These are phyloP conservation scores for Diadumene lineata DNA, from an alignment of 92 coral and sea anemone species.

Conservation along the genomic window DNA sequence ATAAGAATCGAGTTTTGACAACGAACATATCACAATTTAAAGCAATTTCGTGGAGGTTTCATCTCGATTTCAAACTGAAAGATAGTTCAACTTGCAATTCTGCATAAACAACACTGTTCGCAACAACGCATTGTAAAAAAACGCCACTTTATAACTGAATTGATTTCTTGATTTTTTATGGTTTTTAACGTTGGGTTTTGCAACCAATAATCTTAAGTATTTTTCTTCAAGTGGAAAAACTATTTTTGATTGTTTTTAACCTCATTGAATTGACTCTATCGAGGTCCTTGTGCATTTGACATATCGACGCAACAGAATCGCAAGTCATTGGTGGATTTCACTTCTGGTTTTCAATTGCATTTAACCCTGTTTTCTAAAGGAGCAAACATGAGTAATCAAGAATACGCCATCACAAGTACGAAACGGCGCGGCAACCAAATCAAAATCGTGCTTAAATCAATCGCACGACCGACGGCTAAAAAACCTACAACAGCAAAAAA, in stretches of 20 bases:
- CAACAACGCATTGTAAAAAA: too few species aligned
- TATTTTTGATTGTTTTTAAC: conserved; percentile 8
- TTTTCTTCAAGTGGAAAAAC: neutral
- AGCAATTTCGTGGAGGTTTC: too few species aligned
- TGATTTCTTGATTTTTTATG: too few species aligned
- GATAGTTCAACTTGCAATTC: too few species aligned
- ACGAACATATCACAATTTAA: too few species aligned
- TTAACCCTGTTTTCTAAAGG: conserved; percentile 17
- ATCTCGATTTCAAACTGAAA: too few species aligned
- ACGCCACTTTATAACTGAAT: too few species aligned
- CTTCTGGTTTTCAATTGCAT: conserved; percentile 34
- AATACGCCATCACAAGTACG: conserved; percentile 12
- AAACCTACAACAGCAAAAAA: neutral
- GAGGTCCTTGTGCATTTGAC: conserved; percentile 22
- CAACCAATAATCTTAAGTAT: too few species aligned
- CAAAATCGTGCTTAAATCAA: conserved; percentile 40
- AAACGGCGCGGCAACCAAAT: conserved; percentile 45
- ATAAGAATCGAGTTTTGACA: too few species aligned
- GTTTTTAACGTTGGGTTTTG: too few species aligned
- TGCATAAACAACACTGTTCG: too few species aligned
- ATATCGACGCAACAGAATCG: conserved; percentile 12
- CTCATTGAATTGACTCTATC: neutral
- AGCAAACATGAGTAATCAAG: conserved; percentile 4
- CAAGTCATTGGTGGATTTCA: too few species aligned
- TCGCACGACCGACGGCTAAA: conserved; percentile 33